Evolutionary conservation across 2,888 invertebrate genomes (phyloP).

Genomic region (Brachylomia viminalis): DNA sequence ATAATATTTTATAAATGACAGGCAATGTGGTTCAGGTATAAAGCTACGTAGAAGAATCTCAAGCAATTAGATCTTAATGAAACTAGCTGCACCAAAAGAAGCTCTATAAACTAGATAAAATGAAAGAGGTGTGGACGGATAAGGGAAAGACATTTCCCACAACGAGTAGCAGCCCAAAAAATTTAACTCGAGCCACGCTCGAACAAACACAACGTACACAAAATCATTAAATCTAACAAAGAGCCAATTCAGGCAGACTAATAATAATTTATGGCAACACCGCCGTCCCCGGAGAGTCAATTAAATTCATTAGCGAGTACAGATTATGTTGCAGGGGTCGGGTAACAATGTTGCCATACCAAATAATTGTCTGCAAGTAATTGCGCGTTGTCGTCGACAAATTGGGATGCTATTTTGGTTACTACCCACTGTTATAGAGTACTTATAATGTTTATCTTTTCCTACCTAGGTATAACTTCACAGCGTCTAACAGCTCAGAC

Average conservation of each 20-base stretch:
- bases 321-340: conserved; percentile 63
- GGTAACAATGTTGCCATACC: conserved; percentile 65
- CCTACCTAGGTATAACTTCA: background rate
- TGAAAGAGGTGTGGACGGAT: background rate
- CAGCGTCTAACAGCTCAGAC: background rate
- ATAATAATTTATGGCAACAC: conserved; percentile 66
- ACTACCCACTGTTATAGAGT: conserved; percentile 18
- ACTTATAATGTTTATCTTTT: background rate
- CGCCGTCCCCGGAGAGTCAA: conserved; percentile 68
- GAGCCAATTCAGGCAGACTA: conserved; percentile 49
- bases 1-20: background rate
- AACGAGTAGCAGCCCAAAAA: background rate
- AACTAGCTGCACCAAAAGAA: no score
- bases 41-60: background rate
- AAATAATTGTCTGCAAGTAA: conserved; percentile 64
- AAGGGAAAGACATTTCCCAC: no score
- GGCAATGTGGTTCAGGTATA: background rate
- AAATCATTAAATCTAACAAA: conserved; percentile 44
- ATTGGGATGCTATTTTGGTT: conserved; percentile 52
- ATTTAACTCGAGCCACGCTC: background rate
- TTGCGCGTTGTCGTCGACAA: conserved; percentile 47
- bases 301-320: conserved; percentile 71
- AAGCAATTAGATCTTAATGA: background rate
- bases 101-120: background rate
- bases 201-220: conserved; percentile 13